Evolutionary conservation across 2,797 vertebrate genomes (phyloP).

Genomic region (Microctenopoma lineatum): DNA sequence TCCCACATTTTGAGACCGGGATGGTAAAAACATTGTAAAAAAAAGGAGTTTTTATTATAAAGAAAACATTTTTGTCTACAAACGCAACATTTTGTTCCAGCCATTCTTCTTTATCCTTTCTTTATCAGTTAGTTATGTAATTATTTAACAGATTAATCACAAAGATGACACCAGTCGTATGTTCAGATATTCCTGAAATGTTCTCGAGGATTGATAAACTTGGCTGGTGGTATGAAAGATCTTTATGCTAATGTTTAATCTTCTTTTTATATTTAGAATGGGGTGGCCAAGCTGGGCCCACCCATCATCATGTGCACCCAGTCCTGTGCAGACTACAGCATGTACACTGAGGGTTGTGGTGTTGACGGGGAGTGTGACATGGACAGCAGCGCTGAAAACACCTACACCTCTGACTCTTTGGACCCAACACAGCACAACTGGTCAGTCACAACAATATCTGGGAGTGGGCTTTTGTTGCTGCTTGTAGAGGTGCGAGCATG

Average conservation of each 20-base stretch:
- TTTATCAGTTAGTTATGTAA: too few species aligned
- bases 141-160: too few species aligned
- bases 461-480: background rate
- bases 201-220: too few species aligned
- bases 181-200: too few species aligned
- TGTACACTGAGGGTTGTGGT: constrained; percentile 16
- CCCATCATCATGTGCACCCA: constrained; percentile 69
- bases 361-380: constrained; percentile 66
- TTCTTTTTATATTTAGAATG: constrained; percentile 48
- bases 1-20: too few species aligned
- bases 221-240: too few species aligned
- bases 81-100: background rate
- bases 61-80: background rate
- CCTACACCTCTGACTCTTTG: constrained; percentile 36
- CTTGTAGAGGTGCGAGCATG: too few species aligned
- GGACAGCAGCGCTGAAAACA: constrained; percentile 67
- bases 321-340: constrained; percentile 58
- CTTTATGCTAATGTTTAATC: background rate
- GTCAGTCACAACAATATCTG: constrained; percentile 32
- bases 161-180: background rate
- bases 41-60: background rate
- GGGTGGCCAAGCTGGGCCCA: constrained; percentile 61
- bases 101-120: too few species aligned
- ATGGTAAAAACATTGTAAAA: too few species aligned
- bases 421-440: constrained; percentile 35